Evolutionary conservation across 53 echinoderm and acorn worm genomes (phyloP).

Genomic region (Apostichopus leukothele): DNA sequence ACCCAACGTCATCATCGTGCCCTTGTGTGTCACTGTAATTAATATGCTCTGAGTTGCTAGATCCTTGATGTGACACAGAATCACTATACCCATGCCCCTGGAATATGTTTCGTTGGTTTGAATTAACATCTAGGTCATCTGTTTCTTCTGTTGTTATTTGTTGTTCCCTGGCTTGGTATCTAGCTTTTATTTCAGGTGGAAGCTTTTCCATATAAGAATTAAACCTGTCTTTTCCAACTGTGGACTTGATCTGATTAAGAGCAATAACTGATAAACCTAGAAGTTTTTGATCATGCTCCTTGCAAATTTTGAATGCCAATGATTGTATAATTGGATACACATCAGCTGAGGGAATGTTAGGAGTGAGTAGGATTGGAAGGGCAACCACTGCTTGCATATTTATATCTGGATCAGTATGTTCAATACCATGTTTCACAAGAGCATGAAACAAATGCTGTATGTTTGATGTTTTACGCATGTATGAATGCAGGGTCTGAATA

Average conservation of each 20-base stretch:
- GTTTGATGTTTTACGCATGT: constrained; percentile 88
- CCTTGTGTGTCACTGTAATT: neutral
- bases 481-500: constrained; percentile 84
- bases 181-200: constrained; percentile 60
- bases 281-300: constrained; percentile 65
- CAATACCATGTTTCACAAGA: constrained; percentile 80
- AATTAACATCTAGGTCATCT: constrained; percentile 39
- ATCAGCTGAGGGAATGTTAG: constrained; percentile 81
- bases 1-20: constrained; percentile 45
- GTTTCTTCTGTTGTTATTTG: neutral
- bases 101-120: constrained; percentile 16
- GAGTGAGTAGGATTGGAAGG: constrained; percentile 82
- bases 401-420: constrained; percentile 79
- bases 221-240: constrained; percentile 82
- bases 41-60: constrained; percentile 1
- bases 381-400: constrained; percentile 80
- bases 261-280: constrained; percentile 64
- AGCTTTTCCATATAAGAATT: constrained; percentile 70
- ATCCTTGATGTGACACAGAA: constrained; percentile 1
- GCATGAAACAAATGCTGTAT: constrained; percentile 79
- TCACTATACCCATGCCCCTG: neutral
- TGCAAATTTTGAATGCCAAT: constrained; percentile 74
- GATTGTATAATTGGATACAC: constrained; percentile 77
- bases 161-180: constrained; percentile 5
- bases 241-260: constrained; percentile 71